Conservation (phyloP, 2,113 vertebrate genomes). For the Saguinus imperator region DNA sequence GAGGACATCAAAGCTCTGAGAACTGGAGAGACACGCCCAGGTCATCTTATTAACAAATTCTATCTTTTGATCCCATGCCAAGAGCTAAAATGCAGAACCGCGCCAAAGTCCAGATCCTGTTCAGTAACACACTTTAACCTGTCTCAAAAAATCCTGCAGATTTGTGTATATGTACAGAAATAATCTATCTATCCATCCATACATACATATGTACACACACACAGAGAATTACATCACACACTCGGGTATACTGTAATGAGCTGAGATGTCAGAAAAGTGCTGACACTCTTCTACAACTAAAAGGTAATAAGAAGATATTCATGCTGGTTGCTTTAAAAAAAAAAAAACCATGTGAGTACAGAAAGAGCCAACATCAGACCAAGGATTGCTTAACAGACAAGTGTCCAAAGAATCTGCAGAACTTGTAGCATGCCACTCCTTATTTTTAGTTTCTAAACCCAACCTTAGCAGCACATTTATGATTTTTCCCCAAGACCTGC, state of each 20-base stretch:
- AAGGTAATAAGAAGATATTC: neutral
- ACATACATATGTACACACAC: accelerated
- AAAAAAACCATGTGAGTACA: accelerated
- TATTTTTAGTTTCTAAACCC: neutral
- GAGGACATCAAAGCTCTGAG: neutral
- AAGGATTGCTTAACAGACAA: neutral
- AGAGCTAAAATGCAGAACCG: accelerated
- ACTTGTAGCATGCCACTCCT: accelerated
- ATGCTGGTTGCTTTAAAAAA: neutral
- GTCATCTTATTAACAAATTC: accelerated
- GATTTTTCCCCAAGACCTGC: neutral
- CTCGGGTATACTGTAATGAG: accelerated
- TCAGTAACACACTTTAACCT: neutral
- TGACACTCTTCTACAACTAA: accelerated
- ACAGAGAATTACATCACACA: accelerated
- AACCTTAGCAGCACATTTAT: neutral
- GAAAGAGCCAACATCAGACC: too few species aligned
- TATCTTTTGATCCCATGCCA: accelerated
- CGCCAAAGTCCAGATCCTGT: accelerated
- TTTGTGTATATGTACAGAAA: accelerated
- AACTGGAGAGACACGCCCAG: neutral
- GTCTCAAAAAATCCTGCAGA: neutral
- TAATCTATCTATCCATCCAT: too few species aligned
- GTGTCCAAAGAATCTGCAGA: neutral
- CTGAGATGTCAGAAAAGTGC: neutral